Evolutionary conservation across 2,888 invertebrate species (phyloP), one percentile per base, ranked within the genome.

Genomic region (Heliconius erato): DNA sequence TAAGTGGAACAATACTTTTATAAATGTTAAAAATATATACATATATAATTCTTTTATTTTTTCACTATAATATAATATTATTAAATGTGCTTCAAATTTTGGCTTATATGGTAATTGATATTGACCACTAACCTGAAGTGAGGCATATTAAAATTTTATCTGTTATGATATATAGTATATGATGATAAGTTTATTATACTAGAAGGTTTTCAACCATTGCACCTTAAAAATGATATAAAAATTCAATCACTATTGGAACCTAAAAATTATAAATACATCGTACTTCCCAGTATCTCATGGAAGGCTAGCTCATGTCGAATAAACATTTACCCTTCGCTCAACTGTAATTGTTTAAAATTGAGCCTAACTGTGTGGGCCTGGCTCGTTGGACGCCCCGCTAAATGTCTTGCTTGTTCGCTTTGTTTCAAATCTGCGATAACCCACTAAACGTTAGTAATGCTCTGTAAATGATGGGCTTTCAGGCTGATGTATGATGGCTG

Each of bases 281-380:
- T 59, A 35, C 5, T 32, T 32, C 28, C 14, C 44, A 2, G n/a
- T 63, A 63, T 44, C 44, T 7, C 9, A 69, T 81, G 81, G 81
- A 80, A 71, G 88, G 86, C 88, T 87, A 91, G 89, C 92, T 94
- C 94, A 95, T 95, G 94, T 94, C 95, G 95, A 95, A 95, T 94
- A 96, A 96, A 96, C 95, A 95, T 96, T 95, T 95, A 93, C 95
- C 94, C 93, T 94, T 93, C 94, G 94, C 93, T 94, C 94, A 93
- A 91, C 93, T 92, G 95, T 95, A 95, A 96, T 96, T 96, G 96
- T 96, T 95, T 95, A 95, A 96, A 96, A 96, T 96, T 95, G 95
- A 94, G 93, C 94, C 95, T 95, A 95, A 95, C 95, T 95, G 95
- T 95, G 95, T 95, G 95, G 95, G 93, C 95, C 92, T 91, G 84